Percentiles rank a stretch among this genome's conserved stretches.
Conservation (phyloP, 2,888 invertebrate species). For the Idaea dimidiata region DNA sequence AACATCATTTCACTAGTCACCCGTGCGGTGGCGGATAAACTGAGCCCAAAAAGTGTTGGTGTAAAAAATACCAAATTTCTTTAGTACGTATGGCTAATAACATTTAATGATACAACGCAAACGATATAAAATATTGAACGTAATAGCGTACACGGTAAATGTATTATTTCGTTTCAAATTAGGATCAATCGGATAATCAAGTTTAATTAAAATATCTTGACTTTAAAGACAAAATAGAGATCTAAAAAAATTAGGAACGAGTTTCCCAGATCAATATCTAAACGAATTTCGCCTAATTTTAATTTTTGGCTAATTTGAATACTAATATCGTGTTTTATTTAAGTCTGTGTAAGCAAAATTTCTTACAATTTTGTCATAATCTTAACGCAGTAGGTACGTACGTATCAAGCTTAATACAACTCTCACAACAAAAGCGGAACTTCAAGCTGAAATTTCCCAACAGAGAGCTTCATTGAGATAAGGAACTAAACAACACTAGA, state of each 20-base stretch:
- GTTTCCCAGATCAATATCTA: neutral
- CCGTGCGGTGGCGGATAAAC: too few species aligned
- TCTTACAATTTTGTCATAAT: neutral
- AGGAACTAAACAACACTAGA: neutral
- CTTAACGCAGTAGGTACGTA: neutral
- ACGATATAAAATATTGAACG: too few species aligned
- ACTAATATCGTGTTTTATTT: neutral
- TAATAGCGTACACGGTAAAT: too few species aligned
- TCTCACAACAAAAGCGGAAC: slow-evolving; percentile 1
- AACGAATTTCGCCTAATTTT: neutral
- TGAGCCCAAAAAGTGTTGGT: too few species aligned
- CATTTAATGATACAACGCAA: too few species aligned
- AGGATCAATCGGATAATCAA: too few species aligned
- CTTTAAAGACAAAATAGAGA: too few species aligned
- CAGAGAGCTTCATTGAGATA: neutral
- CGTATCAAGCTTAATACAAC: neutral
- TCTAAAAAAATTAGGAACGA: neutral
- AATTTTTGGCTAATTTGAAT: neutral
- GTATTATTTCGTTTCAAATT: too few species aligned
- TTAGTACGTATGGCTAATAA: too few species aligned
- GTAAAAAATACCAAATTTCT: too few species aligned
- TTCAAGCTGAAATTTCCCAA: neutral
- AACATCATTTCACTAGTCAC: too few species aligned
- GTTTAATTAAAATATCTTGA: too few species aligned
- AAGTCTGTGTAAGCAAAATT: neutral